Conservation (phyloP, 2,888 invertebrate species). For the Eutolmus rufibarbis region DNA sequence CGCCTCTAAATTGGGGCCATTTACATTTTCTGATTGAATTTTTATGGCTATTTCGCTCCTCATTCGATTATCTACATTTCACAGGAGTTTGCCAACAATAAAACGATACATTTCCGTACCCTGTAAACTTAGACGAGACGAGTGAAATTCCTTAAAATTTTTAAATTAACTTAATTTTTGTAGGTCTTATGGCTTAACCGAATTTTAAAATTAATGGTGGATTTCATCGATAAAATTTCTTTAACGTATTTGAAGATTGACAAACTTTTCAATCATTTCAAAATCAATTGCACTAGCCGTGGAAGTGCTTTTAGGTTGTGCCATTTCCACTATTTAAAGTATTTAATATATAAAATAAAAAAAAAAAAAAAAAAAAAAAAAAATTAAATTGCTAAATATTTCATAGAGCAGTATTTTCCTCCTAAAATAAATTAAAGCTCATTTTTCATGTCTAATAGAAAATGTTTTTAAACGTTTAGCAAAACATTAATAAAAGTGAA, state of each 20-base stretch:
- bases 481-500: too few species aligned
- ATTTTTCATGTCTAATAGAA: too few species aligned
- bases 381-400: too few species aligned
- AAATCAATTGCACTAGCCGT: neutral
- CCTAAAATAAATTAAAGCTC: too few species aligned
- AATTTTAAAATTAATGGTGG: neutral
- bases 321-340: neutral
- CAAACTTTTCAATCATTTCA: neutral
- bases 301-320: neutral
- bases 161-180: neutral
- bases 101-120: neutral
- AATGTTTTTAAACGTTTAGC: too few species aligned
- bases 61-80: conserved; percentile 4
- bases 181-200: neutral
- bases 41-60: neutral
- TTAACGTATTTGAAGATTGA: neutral
- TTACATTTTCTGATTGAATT: conserved; percentile 24
- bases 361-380: too few species aligned
- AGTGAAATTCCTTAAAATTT: neutral
- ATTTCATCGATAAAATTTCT: neutral
- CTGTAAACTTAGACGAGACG: neutral
- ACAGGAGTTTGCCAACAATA: neutral
- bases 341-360: neutral
- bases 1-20: neutral
- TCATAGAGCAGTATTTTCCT: too few species aligned